Percentiles rank a stretch among this genome's conserved stretches.
Conservation (phyloP, 2,888 invertebrate species). For the Sinentomon sp. region DNA sequence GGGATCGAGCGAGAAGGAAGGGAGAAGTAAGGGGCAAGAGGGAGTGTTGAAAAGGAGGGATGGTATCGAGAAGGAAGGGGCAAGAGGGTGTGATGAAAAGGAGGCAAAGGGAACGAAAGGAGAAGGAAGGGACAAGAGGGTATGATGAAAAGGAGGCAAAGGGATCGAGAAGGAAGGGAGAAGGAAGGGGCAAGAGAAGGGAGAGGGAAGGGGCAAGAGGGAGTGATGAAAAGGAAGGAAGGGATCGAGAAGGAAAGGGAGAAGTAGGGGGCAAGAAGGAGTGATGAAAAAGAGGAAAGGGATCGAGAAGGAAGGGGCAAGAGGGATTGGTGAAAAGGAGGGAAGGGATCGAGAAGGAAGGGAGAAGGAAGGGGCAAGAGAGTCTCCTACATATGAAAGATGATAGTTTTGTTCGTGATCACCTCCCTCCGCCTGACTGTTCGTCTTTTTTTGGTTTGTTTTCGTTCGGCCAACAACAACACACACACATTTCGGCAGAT, state of each 20-base stretch:
- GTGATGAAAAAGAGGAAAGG: conserved; percentile 4
- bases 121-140: not conserved
- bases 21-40: not conserved
- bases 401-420: too few relatives aligned
- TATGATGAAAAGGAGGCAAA: not conserved
- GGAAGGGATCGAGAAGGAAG: too few relatives aligned
- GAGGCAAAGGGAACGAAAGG: conserved; percentile 2
- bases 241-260: conserved; percentile 2
- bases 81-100: conserved; percentile 2
- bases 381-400: too few relatives aligned
- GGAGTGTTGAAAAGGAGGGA: conserved; percentile 1
- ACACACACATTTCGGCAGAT: too few relatives aligned
- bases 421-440: too few relatives aligned
- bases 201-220: too few relatives aligned
- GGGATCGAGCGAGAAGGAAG: conserved; percentile 2
- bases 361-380: too few relatives aligned
- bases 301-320: not conserved
- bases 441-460: too few relatives aligned
- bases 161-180: too few relatives aligned
- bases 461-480: too few relatives aligned
- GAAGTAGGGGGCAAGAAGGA: conserved; percentile 4
- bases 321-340: too few relatives aligned
- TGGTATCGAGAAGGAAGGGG: not conserved
- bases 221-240: conserved; percentile 3
- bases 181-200: too few relatives aligned